These are phyloP conservation scores for Eurytoma californica DNA, from an alignment of 2,888 invertebrate genomes.

Conservation along the genomic window DNA sequence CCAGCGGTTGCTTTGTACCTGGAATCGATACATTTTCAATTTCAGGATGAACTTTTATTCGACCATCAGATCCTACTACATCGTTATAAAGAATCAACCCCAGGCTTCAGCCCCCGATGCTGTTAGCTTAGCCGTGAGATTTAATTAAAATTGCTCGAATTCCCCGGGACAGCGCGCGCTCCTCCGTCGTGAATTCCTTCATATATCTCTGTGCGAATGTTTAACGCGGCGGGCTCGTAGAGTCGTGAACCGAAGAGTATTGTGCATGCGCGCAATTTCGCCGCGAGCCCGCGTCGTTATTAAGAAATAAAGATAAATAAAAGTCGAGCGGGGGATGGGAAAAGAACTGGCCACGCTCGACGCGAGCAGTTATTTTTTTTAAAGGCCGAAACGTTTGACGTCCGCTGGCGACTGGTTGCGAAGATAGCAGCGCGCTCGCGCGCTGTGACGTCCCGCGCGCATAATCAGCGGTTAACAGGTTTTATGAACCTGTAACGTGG, in stretches of 20 bases:
- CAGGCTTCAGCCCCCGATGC: not conserved
- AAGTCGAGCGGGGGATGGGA: not conserved
- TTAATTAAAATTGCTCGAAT: constrained; percentile 73
- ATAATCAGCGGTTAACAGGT: constrained; percentile 72
- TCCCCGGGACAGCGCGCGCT: constrained; percentile 57
- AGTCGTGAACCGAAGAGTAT: too few relatives aligned
- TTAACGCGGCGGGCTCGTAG: not conserved
- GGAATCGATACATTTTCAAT: too few relatives aligned
- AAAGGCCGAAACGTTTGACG: constrained; percentile 5
- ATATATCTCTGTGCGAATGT: not conserved
- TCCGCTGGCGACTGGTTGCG: constrained; percentile 22
- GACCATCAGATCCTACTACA: too few relatives aligned
- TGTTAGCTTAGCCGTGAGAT: constrained; percentile 57
- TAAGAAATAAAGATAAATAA: constrained; percentile 2
- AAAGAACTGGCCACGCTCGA: not conserved
- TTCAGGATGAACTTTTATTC: too few relatives aligned
- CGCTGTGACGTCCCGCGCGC: constrained; percentile 63
- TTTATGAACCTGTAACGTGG: constrained; percentile 73
- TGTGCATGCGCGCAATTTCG: not conserved
- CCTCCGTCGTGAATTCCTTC: not conserved
- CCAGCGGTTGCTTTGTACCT: too few relatives aligned
- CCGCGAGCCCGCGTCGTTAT: not conserved
- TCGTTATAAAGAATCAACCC: too few relatives aligned
- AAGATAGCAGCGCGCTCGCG: constrained; percentile 59
- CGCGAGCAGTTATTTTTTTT: not conserved